Conservation (phyloP, 2,113 vertebrate species). For the Emydocephalus ijimae region DNA sequence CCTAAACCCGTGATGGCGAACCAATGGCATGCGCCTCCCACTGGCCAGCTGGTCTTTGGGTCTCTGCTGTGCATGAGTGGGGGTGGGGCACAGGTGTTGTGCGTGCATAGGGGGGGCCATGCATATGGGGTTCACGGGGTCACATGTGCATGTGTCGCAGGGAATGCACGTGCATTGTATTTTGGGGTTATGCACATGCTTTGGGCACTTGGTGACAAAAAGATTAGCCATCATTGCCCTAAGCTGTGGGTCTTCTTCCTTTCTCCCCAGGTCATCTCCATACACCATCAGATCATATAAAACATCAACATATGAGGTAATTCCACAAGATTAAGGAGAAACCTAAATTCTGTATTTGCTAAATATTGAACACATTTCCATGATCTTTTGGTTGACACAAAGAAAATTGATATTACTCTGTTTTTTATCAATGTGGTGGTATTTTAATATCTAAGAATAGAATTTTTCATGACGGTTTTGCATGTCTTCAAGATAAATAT, state of each 20-base stretch:
- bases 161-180: too few species aligned
- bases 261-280: background rate
- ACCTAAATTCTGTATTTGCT: background rate
- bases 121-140: too few species aligned
- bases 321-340: background rate
- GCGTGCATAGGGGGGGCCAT: too few species aligned
- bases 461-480: constrained; percentile 15
- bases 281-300: background rate
- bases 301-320: background rate
- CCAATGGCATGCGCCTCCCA: too few species aligned
- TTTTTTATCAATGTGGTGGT: background rate
- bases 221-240: background rate
- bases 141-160: too few species aligned
- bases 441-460: background rate
- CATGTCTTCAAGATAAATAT: background rate
- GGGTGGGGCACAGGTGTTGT: too few species aligned
- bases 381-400: background rate
- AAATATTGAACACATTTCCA: constrained; percentile 1
- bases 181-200: too few species aligned
- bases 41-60: too few species aligned
- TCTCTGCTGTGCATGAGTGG: too few species aligned
- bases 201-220: too few species aligned
- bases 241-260: background rate
- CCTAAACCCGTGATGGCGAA: too few species aligned
- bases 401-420: constrained; percentile 2